Conservation (phyloP, 2,797 vertebrate species). For the Cryptoprocta ferox region DNA sequence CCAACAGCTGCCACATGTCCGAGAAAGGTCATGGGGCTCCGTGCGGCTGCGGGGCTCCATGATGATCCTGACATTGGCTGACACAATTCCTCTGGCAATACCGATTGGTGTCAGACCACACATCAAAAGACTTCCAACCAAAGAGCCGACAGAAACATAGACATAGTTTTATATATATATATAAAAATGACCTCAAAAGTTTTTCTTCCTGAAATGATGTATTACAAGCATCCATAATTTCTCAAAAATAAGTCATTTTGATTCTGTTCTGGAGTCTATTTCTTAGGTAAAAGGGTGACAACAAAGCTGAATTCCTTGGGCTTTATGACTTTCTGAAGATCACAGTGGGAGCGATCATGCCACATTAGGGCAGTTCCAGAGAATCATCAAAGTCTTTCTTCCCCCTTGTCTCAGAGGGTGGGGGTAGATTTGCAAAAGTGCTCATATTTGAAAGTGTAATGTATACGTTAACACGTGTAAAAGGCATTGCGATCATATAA, state of each 20-base stretch:
- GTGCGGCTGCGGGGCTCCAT: background rate
- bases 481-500: constrained; percentile 38
- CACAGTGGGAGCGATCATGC: background rate
- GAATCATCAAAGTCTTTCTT: constrained; percentile 26
- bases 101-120: background rate
- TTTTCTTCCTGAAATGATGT: constrained; percentile 31
- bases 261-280: background rate
- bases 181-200: background rate
- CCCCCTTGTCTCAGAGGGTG: background rate
- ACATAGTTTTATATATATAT: background rate
- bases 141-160: background rate
- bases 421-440: background rate
- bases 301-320: background rate
- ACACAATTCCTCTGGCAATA: background rate
- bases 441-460: constrained; percentile 34
- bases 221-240: background rate
- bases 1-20: fast-evolving
- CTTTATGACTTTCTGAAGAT: background rate
- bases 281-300: background rate
- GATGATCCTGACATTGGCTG: background rate
- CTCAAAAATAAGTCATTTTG: constrained; percentile 19
- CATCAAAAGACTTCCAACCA: constrained; percentile 5
- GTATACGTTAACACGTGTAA: background rate
- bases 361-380: background rate
- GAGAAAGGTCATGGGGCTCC: background rate